A percentile compares a stretch with the other conserved stretches of the same genome.
Evolutionary conservation across 2,113 vertebrate species (phyloP).

Genomic region (Menura novaehollandiae): DNA sequence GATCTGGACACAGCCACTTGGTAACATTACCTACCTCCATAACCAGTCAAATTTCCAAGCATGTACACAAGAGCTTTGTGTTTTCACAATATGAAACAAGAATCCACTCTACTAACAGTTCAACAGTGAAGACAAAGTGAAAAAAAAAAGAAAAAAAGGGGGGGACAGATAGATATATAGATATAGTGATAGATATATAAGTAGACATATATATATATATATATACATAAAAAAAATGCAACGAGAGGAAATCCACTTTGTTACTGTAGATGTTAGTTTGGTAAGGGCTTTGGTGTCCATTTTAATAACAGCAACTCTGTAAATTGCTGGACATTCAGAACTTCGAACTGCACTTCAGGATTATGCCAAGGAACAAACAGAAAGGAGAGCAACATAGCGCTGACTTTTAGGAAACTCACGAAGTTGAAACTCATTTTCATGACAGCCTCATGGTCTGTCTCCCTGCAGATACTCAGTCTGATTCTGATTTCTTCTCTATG

Average conservation of each 20-base stretch:
- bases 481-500: not conserved
- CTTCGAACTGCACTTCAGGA: not conserved
- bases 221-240: not conserved
- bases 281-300: not conserved
- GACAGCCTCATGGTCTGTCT: not conserved
- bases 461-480: not conserved
- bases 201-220: accelerated
- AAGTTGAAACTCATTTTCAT: not conserved
- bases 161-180: not conserved
- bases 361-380: not conserved
- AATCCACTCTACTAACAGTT: not conserved
- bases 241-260: not conserved
- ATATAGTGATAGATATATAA: not conserved
- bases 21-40: not conserved
- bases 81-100: not conserved
- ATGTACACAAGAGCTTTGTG: not conserved
- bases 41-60: not conserved
- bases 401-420: not conserved
- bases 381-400: not conserved
- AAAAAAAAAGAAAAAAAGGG: not conserved
- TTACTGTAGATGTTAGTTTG: not conserved
- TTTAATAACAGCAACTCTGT: not conserved
- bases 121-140: not conserved
- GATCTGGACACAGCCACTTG: not conserved
- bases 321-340: not conserved